These are phyloP conservation scores for Rhagologus leucostigma DNA, from an alignment of 2,113 vertebrate genomes.

Conservation along the genomic window DNA sequence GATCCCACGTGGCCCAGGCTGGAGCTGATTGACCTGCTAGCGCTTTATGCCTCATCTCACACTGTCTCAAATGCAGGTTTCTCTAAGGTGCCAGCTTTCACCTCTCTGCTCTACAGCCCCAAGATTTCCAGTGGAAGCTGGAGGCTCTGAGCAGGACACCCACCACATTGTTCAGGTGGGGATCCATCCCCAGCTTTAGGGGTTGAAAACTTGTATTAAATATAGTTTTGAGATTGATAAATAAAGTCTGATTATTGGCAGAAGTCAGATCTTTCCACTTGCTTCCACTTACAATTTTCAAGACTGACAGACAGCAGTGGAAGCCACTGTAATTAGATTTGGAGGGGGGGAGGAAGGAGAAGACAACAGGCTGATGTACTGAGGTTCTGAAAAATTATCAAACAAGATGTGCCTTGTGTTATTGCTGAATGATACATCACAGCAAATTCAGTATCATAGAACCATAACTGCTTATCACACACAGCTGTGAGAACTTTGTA, in stretches of 20 bases:
- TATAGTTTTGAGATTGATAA: not conserved
- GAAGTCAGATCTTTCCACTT: not conserved
- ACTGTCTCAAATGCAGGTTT: not conserved
- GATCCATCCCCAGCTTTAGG: not conserved
- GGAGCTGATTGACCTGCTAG: not conserved
- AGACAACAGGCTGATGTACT: not conserved
- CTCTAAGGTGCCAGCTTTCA: not conserved
- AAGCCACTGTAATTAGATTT: not conserved
- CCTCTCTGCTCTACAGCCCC: not conserved
- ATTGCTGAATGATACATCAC: not conserved
- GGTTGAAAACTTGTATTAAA: not conserved
- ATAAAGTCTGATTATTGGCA: not conserved
- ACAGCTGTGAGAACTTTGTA: not conserved
- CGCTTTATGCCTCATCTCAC: not conserved
- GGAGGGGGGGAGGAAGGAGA: not conserved
- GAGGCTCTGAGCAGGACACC: not conserved
- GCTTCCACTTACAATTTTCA: not conserved
- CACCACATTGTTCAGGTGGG: accelerated
- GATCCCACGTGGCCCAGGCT: not conserved
- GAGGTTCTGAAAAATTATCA: not conserved
- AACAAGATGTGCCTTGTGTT: not conserved
- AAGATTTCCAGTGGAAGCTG: not conserved
- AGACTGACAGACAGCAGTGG: not conserved
- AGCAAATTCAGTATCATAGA: not conserved
- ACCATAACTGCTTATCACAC: not conserved